Percentiles rank a stretch among this genome's conserved stretches.
phyloP scores from a whole-genome alignment of 1,140 invertebrate genomes.

The Stegodyphus mimosarum region DNA sequence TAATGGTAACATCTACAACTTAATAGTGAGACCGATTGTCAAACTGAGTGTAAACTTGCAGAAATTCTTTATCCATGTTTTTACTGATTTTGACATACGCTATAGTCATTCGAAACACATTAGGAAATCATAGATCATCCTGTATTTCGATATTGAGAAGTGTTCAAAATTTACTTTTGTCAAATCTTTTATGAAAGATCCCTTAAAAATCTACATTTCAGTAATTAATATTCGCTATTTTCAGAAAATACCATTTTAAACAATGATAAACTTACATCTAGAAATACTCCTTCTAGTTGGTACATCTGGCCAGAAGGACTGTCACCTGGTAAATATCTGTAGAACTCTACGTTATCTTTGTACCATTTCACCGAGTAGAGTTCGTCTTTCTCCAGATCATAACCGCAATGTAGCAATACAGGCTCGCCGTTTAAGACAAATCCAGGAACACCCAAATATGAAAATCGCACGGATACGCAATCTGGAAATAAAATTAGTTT shows the following conservation, averaged over 20 bases:
- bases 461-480: constrained; percentile 27
- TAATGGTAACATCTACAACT: no score
- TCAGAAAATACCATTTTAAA: not conserved
- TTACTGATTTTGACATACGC: no score
- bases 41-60: no score
- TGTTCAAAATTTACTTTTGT: no score
- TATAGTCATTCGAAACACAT: no score
- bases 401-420: constrained; percentile 61
- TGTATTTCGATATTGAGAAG: no score
- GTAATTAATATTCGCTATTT: no score
- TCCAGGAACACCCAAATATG: constrained; percentile 52
- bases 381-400: constrained; percentile 61
- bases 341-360: constrained; percentile 65
- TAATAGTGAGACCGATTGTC: no score
- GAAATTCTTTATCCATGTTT: no score
- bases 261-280: constrained; percentile 63
- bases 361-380: constrained; percentile 65
- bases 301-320: constrained; percentile 61
- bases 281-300: constrained; percentile 62
- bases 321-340: constrained; percentile 63
- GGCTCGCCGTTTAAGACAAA: constrained; percentile 58
- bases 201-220: no score
- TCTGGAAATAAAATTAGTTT: not conserved
- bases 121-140: no score
- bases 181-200: no score